Percentiles rank a stretch among this genome's conserved stretches.
Conservation (phyloP, 37 sponge, comb jelly and placozoan genomes). For the Halichondria panicea region DNA sequence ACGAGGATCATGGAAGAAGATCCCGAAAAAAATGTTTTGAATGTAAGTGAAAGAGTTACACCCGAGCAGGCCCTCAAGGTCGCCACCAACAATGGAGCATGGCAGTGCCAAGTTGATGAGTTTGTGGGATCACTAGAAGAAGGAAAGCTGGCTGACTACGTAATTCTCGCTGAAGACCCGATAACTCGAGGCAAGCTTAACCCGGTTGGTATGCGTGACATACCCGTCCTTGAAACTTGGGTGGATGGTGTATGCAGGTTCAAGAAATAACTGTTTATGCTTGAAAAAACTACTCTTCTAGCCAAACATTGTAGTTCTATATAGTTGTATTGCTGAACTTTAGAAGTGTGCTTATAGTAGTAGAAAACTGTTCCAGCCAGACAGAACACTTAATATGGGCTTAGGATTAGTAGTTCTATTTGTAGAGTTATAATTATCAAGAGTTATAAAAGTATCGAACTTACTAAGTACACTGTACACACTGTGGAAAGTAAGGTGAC, state of each 20-base stretch:
- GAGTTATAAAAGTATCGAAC: too few relatives aligned
- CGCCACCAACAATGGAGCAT: constrained; percentile 30
- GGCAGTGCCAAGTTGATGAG: constrained; percentile 34
- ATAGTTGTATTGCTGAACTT: too few relatives aligned
- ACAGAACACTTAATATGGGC: too few relatives aligned
- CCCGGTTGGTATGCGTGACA: constrained; percentile 10
- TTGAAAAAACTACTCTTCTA: too few relatives aligned
- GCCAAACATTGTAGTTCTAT: too few relatives aligned
- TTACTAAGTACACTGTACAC: too few relatives aligned
- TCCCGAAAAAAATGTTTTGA: constrained; percentile 7
- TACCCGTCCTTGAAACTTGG: constrained; percentile 34
- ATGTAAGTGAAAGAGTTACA: constrained; percentile 4
- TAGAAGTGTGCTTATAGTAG: too few relatives aligned
- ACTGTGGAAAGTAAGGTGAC: too few relatives aligned
- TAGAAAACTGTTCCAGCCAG: too few relatives aligned
- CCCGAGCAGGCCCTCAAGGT: constrained; percentile 12
- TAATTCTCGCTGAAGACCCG: constrained; percentile 24
- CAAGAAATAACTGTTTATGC: too few relatives aligned
- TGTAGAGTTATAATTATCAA: too few relatives aligned
- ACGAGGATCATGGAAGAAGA: constrained; percentile 34
- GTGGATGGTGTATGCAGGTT: constrained; percentile 35
- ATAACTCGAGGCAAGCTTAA: background rate
- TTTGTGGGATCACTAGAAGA: constrained; percentile 27
- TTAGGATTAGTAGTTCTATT: too few relatives aligned
- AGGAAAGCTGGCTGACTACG: constrained; percentile 39